Evolutionary conservation across 2,113 vertebrate species (phyloP).

Genomic region (Tachysurus vachellii): DNA sequence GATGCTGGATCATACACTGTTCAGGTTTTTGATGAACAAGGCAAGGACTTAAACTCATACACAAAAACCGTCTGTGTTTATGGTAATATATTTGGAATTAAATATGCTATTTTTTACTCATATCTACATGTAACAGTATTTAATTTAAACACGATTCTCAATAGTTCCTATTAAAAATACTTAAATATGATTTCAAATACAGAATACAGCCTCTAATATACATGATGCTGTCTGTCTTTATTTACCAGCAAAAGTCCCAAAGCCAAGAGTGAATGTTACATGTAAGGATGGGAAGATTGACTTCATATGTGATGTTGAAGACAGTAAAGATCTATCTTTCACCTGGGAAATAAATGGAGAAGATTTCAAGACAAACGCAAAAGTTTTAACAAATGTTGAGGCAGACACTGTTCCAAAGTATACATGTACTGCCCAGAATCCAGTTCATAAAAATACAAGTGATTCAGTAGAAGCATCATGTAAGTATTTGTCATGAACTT

Average conservation of each 20-base stretch:
- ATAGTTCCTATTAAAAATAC: too few species aligned
- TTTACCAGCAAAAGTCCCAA: conserved; percentile 32
- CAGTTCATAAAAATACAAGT: not conserved
- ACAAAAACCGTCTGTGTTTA: not conserved
- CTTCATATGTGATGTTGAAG: not conserved
- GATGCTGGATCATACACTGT: not conserved
- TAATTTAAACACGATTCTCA: too few species aligned
- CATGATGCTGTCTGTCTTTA: not conserved
- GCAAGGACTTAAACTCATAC: not conserved
- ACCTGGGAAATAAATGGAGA: conserved; percentile 40
- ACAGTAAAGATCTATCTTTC: rapidly evolving
- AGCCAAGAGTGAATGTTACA: not conserved
- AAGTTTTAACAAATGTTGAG: rapidly evolving
- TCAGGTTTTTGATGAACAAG: not conserved
- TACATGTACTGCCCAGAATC: not conserved
- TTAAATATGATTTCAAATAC: too few species aligned
- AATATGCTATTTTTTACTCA: too few species aligned
- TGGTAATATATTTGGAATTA: too few species aligned
- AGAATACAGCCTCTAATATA: not conserved
- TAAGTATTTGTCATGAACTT: conserved; percentile 6
- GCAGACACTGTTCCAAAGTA: not conserved
- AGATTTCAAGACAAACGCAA: rapidly evolving
- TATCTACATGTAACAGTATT: too few species aligned
- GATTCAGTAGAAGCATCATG: not conserved
- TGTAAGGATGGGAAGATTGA: not conserved